Conservation (phyloP, 2,797 vertebrate species). For the Halcyon leucocephala region DNA sequence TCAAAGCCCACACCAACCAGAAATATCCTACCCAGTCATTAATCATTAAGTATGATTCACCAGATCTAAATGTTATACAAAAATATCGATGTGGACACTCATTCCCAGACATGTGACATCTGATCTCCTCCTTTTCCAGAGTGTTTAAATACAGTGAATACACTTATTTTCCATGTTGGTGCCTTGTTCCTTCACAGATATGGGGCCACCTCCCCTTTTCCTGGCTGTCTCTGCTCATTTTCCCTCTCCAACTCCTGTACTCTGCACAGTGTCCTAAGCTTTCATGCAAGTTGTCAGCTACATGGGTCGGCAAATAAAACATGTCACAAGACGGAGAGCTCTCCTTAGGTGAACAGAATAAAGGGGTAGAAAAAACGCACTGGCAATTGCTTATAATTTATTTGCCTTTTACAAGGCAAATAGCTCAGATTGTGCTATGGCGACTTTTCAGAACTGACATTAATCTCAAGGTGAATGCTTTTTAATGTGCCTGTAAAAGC, state of each 20-base stretch:
- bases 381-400: not conserved
- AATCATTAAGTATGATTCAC: conserved; percentile 10
- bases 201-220: not conserved
- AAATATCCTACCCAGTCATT: not conserved
- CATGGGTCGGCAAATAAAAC: not conserved
- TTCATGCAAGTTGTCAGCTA: not conserved
- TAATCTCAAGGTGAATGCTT: not conserved
- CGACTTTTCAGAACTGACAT: not conserved
- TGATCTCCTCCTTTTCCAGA: not conserved
- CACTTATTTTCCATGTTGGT: not conserved
- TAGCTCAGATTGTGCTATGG: not conserved
- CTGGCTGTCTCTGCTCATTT: not conserved
- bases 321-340: not conserved
- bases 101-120: not conserved
- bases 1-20: conserved; percentile 21
- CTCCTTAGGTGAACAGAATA: not conserved
- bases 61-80: not conserved
- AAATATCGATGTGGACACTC: not conserved
- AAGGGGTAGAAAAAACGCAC: not conserved
- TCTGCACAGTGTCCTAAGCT: not conserved
- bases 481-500: not conserved
- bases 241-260: not conserved
- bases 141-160: not conserved
- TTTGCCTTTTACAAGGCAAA: not conserved
- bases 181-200: not conserved